phyloP scores from a whole-genome alignment of 2,797 vertebrate species.

The Girardinus metallicus region DNA sequence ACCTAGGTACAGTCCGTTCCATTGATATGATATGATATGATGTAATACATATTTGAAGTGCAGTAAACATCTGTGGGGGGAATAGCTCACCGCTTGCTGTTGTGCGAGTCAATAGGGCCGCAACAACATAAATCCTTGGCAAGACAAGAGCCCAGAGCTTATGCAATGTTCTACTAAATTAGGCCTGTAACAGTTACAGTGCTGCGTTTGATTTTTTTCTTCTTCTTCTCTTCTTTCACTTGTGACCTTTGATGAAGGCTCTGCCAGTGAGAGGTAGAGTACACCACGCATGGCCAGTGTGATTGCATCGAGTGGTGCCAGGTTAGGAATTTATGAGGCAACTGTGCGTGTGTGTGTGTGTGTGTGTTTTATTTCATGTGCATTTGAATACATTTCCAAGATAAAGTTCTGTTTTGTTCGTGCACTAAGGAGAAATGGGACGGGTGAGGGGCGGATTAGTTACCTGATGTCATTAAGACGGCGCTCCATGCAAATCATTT shows the following conservation, averaged over 20 bases:
- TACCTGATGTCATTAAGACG: conserved; percentile 56
- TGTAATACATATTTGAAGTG: conserved; percentile 60
- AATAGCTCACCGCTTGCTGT: conserved; percentile 66
- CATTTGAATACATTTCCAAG: conserved; percentile 54
- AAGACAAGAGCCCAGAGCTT: conserved; percentile 74
- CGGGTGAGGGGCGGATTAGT: conserved; percentile 29
- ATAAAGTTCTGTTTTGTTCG: conserved; percentile 22
- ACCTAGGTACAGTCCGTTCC: conserved; percentile 51
- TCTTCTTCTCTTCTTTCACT: conserved; percentile 32
- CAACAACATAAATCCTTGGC: conserved; percentile 76
- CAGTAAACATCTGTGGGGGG: conserved; percentile 65
- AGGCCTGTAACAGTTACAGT: conserved; percentile 76
- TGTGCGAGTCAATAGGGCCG: conserved; percentile 75
- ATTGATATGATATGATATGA: conserved; percentile 66
- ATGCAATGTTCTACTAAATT: conserved; percentile 76
- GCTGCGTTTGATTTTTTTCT: conserved; percentile 33
- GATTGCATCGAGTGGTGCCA: conserved; percentile 54
- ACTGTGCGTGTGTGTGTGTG: conserved; percentile 23
- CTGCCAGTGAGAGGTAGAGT: conserved; percentile 42
- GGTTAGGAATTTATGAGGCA: conserved; percentile 61
- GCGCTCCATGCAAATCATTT: conserved; percentile 54
- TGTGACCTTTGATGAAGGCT: conserved; percentile 76
- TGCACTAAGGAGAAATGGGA: neutral
- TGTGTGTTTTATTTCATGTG: conserved; percentile 17
- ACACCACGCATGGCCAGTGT: conserved; percentile 60